Conservation (phyloP, 2,113 vertebrate species). For the Lasiurus borealis region DNA sequence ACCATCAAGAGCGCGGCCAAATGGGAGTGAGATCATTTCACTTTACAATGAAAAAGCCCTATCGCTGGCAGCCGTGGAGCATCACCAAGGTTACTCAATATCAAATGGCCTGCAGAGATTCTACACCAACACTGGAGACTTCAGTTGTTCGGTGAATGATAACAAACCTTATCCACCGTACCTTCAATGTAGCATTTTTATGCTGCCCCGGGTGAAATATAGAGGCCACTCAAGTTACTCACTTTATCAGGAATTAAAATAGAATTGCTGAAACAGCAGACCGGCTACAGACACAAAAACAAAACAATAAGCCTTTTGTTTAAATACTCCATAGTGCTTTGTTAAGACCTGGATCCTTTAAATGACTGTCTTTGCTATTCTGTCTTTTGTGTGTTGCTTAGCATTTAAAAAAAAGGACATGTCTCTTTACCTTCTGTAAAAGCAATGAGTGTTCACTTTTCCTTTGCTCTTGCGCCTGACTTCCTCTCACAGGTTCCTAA, state of each 20-base stretch:
- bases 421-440: conserved; percentile 32
- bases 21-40: conserved; percentile 71
- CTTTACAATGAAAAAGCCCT: conserved; percentile 73
- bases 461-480: not conserved
- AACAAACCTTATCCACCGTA: conserved; percentile 79
- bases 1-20: conserved; percentile 57
- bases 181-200: conserved; percentile 63
- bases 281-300: conserved; percentile 65
- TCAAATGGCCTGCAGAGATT: conserved; percentile 80
- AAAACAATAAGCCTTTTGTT: conserved; percentile 80
- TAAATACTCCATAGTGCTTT: conserved; percentile 63
- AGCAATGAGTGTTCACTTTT: not conserved
- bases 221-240: conserved; percentile 78
- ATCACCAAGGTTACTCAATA: conserved; percentile 72
- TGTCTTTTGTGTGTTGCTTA: conserved; percentile 63
- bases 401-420: not conserved
- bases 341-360: conserved; percentile 60
- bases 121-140: conserved; percentile 76
- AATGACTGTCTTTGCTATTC: conserved; percentile 53
- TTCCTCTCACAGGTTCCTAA: no score
- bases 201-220: not conserved
- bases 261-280: conserved; percentile 79
- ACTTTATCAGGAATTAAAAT: conserved; percentile 78
- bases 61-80: conserved; percentile 61
- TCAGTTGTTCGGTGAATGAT: conserved; percentile 73